Conservation (phyloP, 2,113 vertebrate genomes). For the Motacilla tschutschensis region DNA sequence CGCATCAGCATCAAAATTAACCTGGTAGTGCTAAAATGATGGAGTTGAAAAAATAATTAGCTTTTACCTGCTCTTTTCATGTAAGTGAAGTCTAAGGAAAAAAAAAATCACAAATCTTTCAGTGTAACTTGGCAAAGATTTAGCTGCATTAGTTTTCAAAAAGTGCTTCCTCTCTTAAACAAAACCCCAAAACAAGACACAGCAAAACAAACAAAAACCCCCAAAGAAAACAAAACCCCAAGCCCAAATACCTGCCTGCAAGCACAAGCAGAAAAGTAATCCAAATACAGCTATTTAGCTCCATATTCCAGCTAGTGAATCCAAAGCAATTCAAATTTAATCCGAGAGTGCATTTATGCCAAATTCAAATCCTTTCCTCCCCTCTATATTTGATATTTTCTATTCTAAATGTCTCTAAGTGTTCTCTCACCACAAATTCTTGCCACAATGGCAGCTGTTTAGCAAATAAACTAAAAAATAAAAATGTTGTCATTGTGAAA, state of each 20-base stretch:
- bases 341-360: constrained; percentile 19
- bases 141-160: not conserved
- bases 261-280: not conserved
- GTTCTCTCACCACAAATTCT: constrained; percentile 54
- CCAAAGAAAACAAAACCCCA: not conserved
- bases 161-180: not conserved
- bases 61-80: constrained; percentile 7
- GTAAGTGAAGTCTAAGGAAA: not conserved
- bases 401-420: constrained; percentile 60
- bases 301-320: not conserved
- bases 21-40: constrained; percentile 8
- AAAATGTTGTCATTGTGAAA: constrained; percentile 77
- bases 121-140: not conserved
- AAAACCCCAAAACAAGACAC: fast-evolving
- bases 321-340: constrained; percentile 44
- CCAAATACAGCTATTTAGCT: not conserved
- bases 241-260: not conserved
- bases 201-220: not conserved
- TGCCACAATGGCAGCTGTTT: constrained; percentile 71
- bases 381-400: constrained; percentile 49
- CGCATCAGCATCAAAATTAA: constrained; percentile 19
- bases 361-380: constrained; percentile 49
- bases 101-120: not conserved
- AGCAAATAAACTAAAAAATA: constrained; percentile 75
- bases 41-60: not conserved